Conservation (phyloP, 2,113 vertebrate genomes). For the Eurypyga helias region DNA sequence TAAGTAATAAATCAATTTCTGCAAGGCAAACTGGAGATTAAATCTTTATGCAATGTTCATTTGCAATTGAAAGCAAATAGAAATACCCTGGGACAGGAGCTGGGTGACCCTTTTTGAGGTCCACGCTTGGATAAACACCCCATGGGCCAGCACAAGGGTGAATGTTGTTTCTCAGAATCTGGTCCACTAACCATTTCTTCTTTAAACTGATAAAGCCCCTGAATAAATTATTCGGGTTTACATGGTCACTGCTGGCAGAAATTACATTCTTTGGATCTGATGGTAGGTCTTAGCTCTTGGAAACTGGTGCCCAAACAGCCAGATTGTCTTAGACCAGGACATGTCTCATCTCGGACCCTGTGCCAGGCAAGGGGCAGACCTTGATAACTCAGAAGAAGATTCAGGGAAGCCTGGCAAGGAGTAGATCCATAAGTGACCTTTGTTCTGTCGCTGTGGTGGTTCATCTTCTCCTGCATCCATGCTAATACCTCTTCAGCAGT, state of each 20-base stretch:
- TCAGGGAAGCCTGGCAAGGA: not conserved
- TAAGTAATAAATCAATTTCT: constrained; percentile 64
- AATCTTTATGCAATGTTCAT: not conserved
- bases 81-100: not conserved
- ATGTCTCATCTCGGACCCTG: not conserved
- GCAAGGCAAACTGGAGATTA: constrained; percentile 41
- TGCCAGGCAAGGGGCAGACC: not conserved
- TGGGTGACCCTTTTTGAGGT: not conserved
- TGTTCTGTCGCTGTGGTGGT: rapidly evolving
- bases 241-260: not conserved
- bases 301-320: not conserved
- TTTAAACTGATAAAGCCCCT: not conserved
- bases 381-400: not conserved
- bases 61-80: constrained; percentile 48
- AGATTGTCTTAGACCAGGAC: not conserved
- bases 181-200: not conserved
- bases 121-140: not conserved
- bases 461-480: not conserved
- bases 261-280: not conserved
- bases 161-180: not conserved
- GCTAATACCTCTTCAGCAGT: not conserved
- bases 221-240: not conserved
- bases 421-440: not conserved
- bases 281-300: not conserved
- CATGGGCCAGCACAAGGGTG: not conserved